A percentile compares a stretch with the other conserved stretches of the same genome.
phyloP scores from a whole-genome alignment of 2,888 invertebrate genomes.

The Andrena bicolor region DNA sequence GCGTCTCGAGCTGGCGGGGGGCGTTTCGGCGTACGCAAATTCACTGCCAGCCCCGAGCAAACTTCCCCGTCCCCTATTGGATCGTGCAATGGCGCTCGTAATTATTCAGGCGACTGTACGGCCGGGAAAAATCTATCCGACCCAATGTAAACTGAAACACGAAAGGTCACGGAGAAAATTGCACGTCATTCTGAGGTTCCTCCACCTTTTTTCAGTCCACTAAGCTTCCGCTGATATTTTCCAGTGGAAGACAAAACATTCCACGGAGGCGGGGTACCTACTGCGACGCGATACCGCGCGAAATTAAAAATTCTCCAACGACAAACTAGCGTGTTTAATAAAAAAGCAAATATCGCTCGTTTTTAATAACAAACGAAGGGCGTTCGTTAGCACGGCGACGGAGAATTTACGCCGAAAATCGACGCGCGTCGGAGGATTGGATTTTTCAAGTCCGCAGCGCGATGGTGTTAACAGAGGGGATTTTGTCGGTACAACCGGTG shows the following conservation, averaged over 20 bases:
- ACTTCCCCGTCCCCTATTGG: not conserved
- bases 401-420: slow-evolving; percentile 9
- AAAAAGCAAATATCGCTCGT: not conserved
- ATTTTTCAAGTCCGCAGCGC: not conserved
- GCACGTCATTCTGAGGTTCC: no score
- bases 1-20: slow-evolving; percentile 35
- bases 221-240: no score
- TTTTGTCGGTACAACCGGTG: slow-evolving; percentile 1
- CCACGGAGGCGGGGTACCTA: no score
- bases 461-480: slow-evolving; percentile 2
- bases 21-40: slow-evolving; percentile 2
- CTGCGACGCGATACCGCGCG: not conserved
- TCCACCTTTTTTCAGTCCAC: no score
- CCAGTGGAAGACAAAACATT: no score
- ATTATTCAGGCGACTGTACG: not conserved
- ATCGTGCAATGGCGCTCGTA: not conserved
- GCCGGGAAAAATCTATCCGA: not conserved
- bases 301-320: not conserved
- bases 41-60: not conserved
- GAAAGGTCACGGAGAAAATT: no score
- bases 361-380: slow-evolving; percentile 2
- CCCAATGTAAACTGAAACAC: no score
- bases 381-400: not conserved
- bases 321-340: not conserved
- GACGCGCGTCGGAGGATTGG: not conserved